Conservation (phyloP, 2,888 invertebrate species). For the Augiades crinisus region DNA sequence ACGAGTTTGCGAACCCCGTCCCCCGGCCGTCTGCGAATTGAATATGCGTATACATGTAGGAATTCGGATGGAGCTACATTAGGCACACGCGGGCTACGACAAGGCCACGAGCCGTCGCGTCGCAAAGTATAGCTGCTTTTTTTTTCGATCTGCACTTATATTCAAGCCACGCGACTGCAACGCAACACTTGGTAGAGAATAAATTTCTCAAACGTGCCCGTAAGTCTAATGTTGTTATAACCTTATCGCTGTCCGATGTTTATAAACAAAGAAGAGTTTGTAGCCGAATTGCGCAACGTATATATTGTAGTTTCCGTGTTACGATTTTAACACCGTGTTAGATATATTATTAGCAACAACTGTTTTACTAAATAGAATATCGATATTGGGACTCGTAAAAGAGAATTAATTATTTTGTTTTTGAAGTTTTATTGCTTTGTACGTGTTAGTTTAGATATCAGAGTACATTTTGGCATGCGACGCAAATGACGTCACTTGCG, state of each 20-base stretch:
- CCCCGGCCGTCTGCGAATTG: constrained; percentile 5
- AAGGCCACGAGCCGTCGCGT: too few relatives aligned
- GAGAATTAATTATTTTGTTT: background rate
- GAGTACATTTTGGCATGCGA: too few relatives aligned
- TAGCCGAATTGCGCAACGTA: constrained; percentile 10
- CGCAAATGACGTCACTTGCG: too few relatives aligned
- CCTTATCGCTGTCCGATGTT: constrained; percentile 1
- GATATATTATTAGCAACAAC: constrained; percentile 2
- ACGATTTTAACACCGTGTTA: background rate
- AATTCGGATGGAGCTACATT: too few relatives aligned
- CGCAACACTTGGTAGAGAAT: too few relatives aligned
- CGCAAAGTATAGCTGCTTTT: too few relatives aligned
- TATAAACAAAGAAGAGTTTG: constrained; percentile 7
- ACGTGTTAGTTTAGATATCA: too few relatives aligned
- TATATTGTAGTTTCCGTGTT: constrained; percentile 5
- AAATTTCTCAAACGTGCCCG: too few relatives aligned
- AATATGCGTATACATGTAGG: constrained; percentile 4
- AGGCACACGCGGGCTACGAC: too few relatives aligned
- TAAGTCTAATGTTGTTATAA: too few relatives aligned
- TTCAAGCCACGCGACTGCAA: too few relatives aligned
- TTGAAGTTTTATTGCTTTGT: background rate
- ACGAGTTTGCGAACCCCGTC: constrained; percentile 2
- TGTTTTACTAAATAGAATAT: background rate
- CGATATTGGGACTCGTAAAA: background rate
- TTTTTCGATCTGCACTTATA: too few relatives aligned